These are phyloP conservation scores for Aspidiotus rigidus DNA, from an alignment of 2,888 invertebrate species.

Conservation along the genomic window DNA sequence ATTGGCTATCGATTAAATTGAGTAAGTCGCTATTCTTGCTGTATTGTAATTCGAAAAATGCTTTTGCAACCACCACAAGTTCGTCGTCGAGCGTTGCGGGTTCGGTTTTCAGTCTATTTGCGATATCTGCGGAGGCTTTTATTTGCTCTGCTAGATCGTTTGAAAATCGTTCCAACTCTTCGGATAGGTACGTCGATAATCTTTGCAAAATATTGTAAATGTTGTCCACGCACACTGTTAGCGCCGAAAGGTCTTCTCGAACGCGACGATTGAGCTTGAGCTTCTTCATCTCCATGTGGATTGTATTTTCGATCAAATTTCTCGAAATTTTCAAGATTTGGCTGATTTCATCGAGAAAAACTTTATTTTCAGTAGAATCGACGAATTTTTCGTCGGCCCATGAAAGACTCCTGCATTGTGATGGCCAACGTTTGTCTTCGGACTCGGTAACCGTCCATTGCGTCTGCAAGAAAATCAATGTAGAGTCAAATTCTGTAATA, in stretches of 20 bases:
- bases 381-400: slow-evolving; percentile 1
- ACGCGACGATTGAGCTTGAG: background rate
- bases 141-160: background rate
- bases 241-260: background rate
- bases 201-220: background rate
- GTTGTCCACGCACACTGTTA: background rate
- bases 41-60: background rate
- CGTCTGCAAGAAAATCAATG: too few species aligned
- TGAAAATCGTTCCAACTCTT: background rate
- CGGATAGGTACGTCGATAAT: background rate
- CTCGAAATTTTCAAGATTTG: background rate
- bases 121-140: background rate
- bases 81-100: background rate
- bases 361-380: background rate
- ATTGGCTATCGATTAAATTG: background rate
- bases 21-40: background rate
- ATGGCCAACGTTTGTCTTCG: background rate
- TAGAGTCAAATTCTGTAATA: too few species aligned
- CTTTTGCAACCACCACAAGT: background rate
- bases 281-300: background rate
- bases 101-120: background rate
- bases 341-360: background rate
- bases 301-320: slow-evolving; percentile 2
- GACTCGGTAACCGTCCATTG: too few species aligned
- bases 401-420: background rate